phyloP scores from a whole-genome alignment of 1,140 invertebrate species.

The Carposina sasakii region DNA sequence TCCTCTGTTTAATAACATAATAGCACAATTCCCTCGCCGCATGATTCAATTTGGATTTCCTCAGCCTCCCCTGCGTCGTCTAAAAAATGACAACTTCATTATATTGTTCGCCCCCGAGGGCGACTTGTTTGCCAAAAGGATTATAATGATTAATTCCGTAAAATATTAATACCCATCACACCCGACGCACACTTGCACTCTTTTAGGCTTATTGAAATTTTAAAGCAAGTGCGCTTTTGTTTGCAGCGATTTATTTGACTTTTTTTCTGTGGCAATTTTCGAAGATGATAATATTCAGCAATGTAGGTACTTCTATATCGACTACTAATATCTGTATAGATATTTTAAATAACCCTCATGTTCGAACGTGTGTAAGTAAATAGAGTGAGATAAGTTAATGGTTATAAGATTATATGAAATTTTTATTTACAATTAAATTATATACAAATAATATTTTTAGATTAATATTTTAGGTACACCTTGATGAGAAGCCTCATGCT shows the following conservation, averaged over 20 bases:
- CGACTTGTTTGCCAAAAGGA: constrained; percentile 69
- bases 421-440: not conserved
- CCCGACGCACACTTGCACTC: constrained; percentile 47
- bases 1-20: constrained; percentile 74
- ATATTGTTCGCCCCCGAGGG: constrained; percentile 65
- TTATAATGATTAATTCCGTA: constrained; percentile 73
- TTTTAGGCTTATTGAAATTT: constrained; percentile 55
- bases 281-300: too few species aligned
- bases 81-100: constrained; percentile 73
- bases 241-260: constrained; percentile 18
- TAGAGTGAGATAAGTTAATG: too few species aligned
- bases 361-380: too few species aligned
- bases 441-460: not conserved
- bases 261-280: too few species aligned
- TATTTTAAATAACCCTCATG: too few species aligned
- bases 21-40: constrained; percentile 74
- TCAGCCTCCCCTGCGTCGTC: constrained; percentile 63
- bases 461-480: too few species aligned
- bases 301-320: too few species aligned
- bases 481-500: too few species aligned
- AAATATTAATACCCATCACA: constrained; percentile 68
- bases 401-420: too few species aligned
- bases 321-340: too few species aligned
- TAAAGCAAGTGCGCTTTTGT: constrained; percentile 40
- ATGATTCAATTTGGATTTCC: constrained; percentile 75